A percentile compares a stretch with the other conserved stretches of the same genome.
phyloP scores from a whole-genome alignment of 2,888 invertebrate genomes.

The Mythimna albipuncta region DNA sequence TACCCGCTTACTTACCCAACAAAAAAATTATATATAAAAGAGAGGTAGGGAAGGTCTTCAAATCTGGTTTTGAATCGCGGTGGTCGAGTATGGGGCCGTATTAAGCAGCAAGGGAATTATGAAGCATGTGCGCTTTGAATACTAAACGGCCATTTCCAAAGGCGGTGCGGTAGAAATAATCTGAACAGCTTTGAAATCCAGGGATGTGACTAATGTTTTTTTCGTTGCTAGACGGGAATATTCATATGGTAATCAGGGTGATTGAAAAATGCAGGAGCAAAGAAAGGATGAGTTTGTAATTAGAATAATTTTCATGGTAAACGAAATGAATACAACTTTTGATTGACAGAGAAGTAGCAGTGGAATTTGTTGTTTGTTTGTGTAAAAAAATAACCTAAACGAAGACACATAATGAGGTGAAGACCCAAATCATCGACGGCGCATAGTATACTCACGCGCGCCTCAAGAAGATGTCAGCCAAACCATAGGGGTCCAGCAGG shows the following conservation, averaged over 20 bases:
- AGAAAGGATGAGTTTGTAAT: slow-evolving; percentile 42
- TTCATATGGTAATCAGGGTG: slow-evolving; percentile 79
- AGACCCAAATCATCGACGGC: no score
- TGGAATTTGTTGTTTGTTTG: neutral
- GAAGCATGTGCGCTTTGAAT: slow-evolving; percentile 88
- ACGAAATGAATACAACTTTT: neutral
- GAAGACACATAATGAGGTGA: neutral
- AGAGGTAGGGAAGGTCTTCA: slow-evolving; percentile 69
- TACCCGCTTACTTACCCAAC: slow-evolving; percentile 49
- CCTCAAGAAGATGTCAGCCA: no score
- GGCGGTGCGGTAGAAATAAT: slow-evolving; percentile 75
- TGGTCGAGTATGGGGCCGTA: slow-evolving; percentile 86
- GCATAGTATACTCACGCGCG: no score
- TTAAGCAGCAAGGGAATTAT: slow-evolving; percentile 89
- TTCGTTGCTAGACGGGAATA: slow-evolving; percentile 65
- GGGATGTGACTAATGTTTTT: slow-evolving; percentile 76
- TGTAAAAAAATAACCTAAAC: no score
- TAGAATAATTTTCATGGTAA: slow-evolving; percentile 16
- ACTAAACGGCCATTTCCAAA: slow-evolving; percentile 83
- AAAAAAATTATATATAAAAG: slow-evolving; percentile 59
- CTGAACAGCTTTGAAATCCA: slow-evolving; percentile 72
- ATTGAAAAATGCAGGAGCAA: slow-evolving; percentile 60
- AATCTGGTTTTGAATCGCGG: slow-evolving; percentile 76
- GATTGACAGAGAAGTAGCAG: neutral
- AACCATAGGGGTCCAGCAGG: no score